A percentile compares a stretch with the other conserved stretches of the same genome.
phyloP scores from a whole-genome alignment of 1,140 invertebrate genomes.

The Pogonognathellus flavescens region DNA sequence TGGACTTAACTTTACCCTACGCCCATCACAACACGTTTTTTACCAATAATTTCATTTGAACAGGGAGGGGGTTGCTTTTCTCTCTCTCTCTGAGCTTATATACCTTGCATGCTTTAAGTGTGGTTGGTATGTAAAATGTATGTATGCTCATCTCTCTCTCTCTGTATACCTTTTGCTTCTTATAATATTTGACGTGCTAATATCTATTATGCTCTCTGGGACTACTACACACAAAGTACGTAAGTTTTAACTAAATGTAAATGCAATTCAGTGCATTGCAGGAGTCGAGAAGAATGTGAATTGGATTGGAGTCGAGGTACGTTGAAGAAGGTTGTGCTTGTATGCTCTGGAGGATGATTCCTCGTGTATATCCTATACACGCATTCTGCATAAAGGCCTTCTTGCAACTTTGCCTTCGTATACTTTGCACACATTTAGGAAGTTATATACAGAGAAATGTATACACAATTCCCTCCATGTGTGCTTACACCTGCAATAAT shows the following conservation, averaged over 20 bases:
- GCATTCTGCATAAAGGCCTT: neutral
- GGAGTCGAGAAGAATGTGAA: constrained; percentile 1
- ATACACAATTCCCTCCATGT: no score
- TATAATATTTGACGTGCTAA: no score
- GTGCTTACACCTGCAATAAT: no score
- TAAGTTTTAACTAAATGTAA: constrained; percentile 9
- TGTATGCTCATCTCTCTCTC: neutral
- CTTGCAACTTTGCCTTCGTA: neutral
- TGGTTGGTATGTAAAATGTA: neutral
- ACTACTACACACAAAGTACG: neutral
- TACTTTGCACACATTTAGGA: neutral
- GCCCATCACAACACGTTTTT: constrained; percentile 61
- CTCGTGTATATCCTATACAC: no score
- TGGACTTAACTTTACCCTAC: constrained; percentile 8
- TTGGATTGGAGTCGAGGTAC: constrained; percentile 30
- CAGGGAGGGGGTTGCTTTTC: constrained; percentile 57
- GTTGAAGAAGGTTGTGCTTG: constrained; percentile 1
- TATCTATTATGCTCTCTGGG: neutral
- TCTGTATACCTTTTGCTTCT: neutral
- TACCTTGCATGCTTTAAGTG: neutral
- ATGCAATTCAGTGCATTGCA: constrained; percentile 43
- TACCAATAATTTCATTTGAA: constrained; percentile 61
- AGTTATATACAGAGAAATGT: no score
- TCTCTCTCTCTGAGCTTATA: neutral
- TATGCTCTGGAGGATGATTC: neutral